Evolutionary conservation across 1,140 invertebrate species (phyloP).

Genomic region (Cyclargus thomasi): DNA sequence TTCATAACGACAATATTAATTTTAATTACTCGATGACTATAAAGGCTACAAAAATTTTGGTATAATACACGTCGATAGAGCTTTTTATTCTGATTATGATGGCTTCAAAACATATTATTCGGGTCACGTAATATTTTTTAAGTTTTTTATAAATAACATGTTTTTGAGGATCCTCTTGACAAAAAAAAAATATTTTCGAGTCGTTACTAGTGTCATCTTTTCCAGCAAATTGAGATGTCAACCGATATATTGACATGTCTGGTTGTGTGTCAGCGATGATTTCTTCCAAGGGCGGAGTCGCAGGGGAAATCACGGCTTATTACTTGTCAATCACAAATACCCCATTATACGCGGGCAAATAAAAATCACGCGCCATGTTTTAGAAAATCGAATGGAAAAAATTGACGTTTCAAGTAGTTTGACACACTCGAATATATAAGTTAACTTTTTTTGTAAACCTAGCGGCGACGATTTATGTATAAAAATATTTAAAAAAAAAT

Average conservation of each 20-base stretch:
- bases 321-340: slow-evolving; percentile 45
- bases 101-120: too few species aligned
- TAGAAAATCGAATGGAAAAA: not conserved
- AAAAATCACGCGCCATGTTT: not conserved
- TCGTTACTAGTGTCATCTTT: slow-evolving; percentile 10
- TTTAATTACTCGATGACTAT: too few species aligned
- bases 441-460: not conserved
- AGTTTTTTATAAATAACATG: not conserved
- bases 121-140: too few species aligned
- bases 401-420: slow-evolving; percentile 12
- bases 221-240: slow-evolving; percentile 25
- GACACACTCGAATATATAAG: not conserved
- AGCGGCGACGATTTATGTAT: not conserved
- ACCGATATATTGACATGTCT: slow-evolving; percentile 24
- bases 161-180: too few species aligned
- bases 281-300: slow-evolving; percentile 25
- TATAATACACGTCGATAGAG: too few species aligned
- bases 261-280: slow-evolving; percentile 17
- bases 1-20: too few species aligned
- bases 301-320: slow-evolving; percentile 51
- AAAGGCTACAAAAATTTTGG: too few species aligned
- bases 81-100: too few species aligned
- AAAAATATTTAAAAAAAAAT: too few species aligned
- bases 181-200: not conserved
- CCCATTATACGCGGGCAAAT: slow-evolving; percentile 17